Conservation (phyloP, 2,113 vertebrate species). For the Cacatua alba region DNA sequence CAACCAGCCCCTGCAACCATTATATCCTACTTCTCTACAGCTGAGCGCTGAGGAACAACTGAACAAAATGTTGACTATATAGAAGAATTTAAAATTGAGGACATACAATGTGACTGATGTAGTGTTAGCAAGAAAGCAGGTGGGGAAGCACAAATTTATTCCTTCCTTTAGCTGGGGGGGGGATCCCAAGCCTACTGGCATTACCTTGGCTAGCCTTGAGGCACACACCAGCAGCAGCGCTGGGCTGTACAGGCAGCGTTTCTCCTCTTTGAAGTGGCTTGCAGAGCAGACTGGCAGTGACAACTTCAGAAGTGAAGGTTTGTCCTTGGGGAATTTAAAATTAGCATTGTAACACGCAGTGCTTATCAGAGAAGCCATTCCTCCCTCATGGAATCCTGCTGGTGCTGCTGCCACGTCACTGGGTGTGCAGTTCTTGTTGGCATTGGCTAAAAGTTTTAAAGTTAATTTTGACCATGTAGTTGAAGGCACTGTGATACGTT, state of each 20-base stretch:
- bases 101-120: accelerated
- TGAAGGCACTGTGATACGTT: background rate
- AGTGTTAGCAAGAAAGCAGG: background rate
- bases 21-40: accelerated
- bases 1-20: background rate
- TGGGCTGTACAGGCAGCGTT: background rate
- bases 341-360: background rate
- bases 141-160: background rate
- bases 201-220: background rate
- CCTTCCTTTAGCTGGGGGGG: background rate
- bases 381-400: background rate
- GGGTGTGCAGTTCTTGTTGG: background rate
- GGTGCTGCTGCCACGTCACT: accelerated
- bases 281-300: background rate
- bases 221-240: accelerated
- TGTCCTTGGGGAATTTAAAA: constrained; percentile 33
- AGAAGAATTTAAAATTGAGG: background rate
- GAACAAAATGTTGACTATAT: background rate
- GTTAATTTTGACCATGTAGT: background rate
- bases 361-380: background rate
- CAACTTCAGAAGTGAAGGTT: background rate
- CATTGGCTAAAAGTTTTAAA: background rate
- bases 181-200: background rate
- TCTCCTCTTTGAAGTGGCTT: background rate
- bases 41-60: background rate